Conservation (phyloP, 2,888 invertebrate genomes). For the Zygogramma bicolorata region DNA sequence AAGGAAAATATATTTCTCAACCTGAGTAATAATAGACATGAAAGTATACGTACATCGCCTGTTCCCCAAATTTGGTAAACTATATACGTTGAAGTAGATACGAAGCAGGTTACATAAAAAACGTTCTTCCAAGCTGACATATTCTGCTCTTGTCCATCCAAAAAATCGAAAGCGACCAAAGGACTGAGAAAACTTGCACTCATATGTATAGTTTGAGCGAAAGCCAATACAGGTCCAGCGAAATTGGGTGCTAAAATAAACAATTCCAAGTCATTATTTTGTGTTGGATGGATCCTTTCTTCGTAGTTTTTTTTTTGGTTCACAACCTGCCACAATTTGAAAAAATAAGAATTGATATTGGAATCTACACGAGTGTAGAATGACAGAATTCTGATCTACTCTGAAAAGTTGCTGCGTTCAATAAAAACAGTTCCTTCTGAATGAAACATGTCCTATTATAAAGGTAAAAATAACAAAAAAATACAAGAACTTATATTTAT, state of each 20-base stretch:
- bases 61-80: constrained; percentile 78
- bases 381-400: no score
- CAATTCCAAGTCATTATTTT: neutral
- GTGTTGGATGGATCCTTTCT: no score
- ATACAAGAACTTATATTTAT: no score
- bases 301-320: no score
- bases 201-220: constrained; percentile 84
- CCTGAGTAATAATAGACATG: neutral
- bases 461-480: no score
- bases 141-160: constrained; percentile 70
- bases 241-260: constrained; percentile 74
- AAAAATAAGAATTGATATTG: no score
- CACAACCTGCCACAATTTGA: no score
- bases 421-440: no score
- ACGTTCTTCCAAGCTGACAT: constrained; percentile 74
- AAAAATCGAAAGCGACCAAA: constrained; percentile 73
- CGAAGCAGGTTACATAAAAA: constrained; percentile 73
- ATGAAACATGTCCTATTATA: no score
- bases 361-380: no score
- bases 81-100: constrained; percentile 73
- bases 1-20: no score
- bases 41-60: constrained; percentile 68
- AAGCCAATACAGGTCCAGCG: constrained; percentile 79
- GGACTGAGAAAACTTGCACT: constrained; percentile 79
- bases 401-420: no score